Base-by-base conservation (phyloP, 1,140 invertebrate species). In the Cephus cinctus region DNA sequence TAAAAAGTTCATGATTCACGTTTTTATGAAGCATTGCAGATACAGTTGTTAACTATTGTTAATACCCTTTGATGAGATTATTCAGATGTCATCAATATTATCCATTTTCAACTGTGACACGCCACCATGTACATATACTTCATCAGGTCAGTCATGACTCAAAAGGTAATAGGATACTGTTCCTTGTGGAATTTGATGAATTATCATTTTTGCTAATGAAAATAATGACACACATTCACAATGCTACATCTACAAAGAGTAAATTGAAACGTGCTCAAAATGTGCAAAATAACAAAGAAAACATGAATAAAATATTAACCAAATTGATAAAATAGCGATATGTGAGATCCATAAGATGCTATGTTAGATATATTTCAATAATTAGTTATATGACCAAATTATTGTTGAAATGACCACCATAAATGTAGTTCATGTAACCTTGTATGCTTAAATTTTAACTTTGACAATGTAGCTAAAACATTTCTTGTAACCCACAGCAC, bases 401-500 rank as follows among this genome's bases (percentile, higher is more conserved):
- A n/a, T n/a, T n/a, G n/a, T n/a, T n/a, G n/a, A n/a, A n/a, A n/a
- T n/a, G n/a, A n/a, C n/a, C n/a, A n/a, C n/a, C n/a, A n/a, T n/a
- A n/a, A n/a, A n/a, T n/a, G n/a, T n/a, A n/a, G n/a, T n/a, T n/a
- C n/a, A n/a, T n/a, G n/a, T n/a, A n/a, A n/a, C n/a, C n/a, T n/a
- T n/a, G n/a, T n/a, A n/a, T n/a, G n/a, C n/a, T n/a, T n/a, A n/a
- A n/a, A n/a, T n/a, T n/a, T n/a, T n/a, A n/a, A n/a, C n/a, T n/a
- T n/a, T n/a, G n/a, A n/a, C n/a, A n/a, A n/a, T n/a, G n/a, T n/a
- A n/a, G n/a, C n/a, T n/a, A n/a, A 21, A 46, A 42, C 43, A 53
- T 47, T 40, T 45, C 5, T 5, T 40, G 15, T 25, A 34, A 27
- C 12, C 27, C 6, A 32, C 45, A 22, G 18, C 22, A 32, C 20